Base-by-base conservation (phyloP, 2,113 vertebrate species). In the Mustelus asterias region DNA sequence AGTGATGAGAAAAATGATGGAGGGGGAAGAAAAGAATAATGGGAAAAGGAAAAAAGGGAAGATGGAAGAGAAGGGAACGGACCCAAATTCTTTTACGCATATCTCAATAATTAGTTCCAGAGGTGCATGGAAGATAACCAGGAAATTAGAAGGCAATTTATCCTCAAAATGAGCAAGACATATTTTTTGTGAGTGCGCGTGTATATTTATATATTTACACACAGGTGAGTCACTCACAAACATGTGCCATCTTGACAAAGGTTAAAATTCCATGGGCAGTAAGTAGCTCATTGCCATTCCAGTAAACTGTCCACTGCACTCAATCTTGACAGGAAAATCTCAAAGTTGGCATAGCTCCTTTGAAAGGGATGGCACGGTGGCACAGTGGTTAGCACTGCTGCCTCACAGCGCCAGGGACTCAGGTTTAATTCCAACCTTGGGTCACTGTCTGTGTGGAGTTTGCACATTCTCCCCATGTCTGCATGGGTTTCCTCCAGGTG, bases 21-120 rank as follows among this genome's bases (percentile, higher is more conserved):
- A 76, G 96, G 69, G 67, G 88, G n/a, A 92, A 41, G 94, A 37
- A 90, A 94, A 85, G 70, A 11, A 22, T 26, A 72, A 72, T 29
- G 22, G 8, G 6, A 41, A 95, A 94, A 85, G 70, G 16, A 24
- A 48, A 86, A 54, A 54, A 54, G 48, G 48, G 48, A 86, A 44
- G 83, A 11, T 41, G 18, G 9, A 24, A 7, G 41, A 18, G 20
- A 48, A 48, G 13, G 9, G 20, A 26, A 5, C 7, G 2, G 44
- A 48, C 83, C 8, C 18, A 26, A 7, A 6, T 86, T 44, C n/a
- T 6, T 83, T 41, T 5, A 41, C n/a, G n/a, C 37, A 86, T 86
- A 5, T 44, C 37, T 22, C 44, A 86, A 13, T 29, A 37, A n/a
- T 37, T 33, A 37, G n/a, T n/a, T 80, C 18, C 83, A 86, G 37